These are phyloP conservation scores for Pegoplata infirma DNA, from an alignment of 2,888 invertebrate genomes.

Conservation along the genomic window DNA sequence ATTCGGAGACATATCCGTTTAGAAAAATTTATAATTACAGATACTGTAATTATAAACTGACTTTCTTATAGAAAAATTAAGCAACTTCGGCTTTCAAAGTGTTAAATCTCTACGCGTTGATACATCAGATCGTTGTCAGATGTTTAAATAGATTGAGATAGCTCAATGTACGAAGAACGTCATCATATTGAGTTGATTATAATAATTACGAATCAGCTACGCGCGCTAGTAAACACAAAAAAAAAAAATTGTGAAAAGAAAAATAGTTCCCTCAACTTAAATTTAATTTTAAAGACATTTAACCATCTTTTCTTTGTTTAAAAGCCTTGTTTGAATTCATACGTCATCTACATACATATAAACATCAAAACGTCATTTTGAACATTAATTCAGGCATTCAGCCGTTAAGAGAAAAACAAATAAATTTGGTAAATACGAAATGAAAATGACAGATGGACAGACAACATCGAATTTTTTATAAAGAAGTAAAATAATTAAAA, in stretches of 20 bases:
- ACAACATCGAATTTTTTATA: too few species aligned
- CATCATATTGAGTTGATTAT: slow-evolving; percentile 69
- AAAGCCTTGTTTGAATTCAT: slow-evolving; percentile 36
- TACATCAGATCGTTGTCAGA: slow-evolving; percentile 21
- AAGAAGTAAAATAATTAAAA: too few species aligned
- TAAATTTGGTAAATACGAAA: slow-evolving; percentile 8
- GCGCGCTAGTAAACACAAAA: slow-evolving; percentile 66
- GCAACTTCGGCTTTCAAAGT: background rate
- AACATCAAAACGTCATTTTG: slow-evolving; percentile 40
- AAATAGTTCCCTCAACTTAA: slow-evolving; percentile 14
- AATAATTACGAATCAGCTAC: slow-evolving; percentile 76
- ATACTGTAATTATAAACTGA: too few species aligned
- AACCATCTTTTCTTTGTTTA: slow-evolving; percentile 10
- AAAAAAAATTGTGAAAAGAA: slow-evolving; percentile 17
- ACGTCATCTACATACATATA: slow-evolving; percentile 44
- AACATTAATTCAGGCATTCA: slow-evolving; percentile 55
- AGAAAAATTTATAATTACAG: too few species aligned
- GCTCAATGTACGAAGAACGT: slow-evolving; percentile 9
- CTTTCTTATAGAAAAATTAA: too few species aligned
- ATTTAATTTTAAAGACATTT: slow-evolving; percentile 8
- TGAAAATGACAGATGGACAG: background rate
- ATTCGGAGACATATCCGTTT: too few species aligned
- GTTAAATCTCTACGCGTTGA: slow-evolving; percentile 27
- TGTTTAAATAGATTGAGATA: slow-evolving; percentile 5
- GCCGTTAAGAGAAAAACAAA: slow-evolving; percentile 48